Conservation (phyloP, 2,888 invertebrate species). For the Hirtodrosophila trivittata region DNA sequence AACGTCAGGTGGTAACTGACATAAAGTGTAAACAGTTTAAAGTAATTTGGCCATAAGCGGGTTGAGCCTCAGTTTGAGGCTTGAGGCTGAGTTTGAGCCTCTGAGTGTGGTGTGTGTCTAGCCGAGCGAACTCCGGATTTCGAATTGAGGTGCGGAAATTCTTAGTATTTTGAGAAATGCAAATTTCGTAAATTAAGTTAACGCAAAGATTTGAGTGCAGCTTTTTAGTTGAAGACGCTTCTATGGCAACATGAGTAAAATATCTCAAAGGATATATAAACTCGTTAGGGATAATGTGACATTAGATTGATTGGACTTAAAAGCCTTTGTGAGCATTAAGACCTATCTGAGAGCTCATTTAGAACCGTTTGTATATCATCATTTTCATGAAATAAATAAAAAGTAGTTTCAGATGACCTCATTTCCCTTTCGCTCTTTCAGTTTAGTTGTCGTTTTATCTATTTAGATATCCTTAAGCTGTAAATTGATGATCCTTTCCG, state of each 20-base stretch:
- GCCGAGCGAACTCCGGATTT: not conserved
- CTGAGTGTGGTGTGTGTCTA: not conserved
- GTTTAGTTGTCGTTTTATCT: not conserved
- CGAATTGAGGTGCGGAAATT: slow-evolving; percentile 20
- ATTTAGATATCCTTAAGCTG: not conserved
- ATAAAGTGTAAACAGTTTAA: slow-evolving; percentile 63
- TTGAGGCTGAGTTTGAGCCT: slow-evolving; percentile 10
- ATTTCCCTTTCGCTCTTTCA: too few species aligned
- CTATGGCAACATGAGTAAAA: too few species aligned
- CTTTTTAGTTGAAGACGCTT: not conserved
- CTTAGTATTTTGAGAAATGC: slow-evolving; percentile 41
- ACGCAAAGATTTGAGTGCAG: not conserved
- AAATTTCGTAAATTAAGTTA: slow-evolving; percentile 11
- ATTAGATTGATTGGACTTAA: slow-evolving; percentile 4
- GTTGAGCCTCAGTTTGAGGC: slow-evolving; percentile 3
- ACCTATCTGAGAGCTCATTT: too few species aligned
- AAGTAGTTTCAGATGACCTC: too few species aligned
- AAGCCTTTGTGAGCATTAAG: too few species aligned
- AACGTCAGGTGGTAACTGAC: slow-evolving; percentile 33
- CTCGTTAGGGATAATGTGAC: not conserved
- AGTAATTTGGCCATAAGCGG: slow-evolving; percentile 48
- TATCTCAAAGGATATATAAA: not conserved
- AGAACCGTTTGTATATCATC: too few species aligned
- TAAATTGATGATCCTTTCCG: too few species aligned
- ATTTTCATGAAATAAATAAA: too few species aligned